Base-by-base conservation (phyloP, 1,140 invertebrate genomes). In the Drosophila bifasciata region DNA sequence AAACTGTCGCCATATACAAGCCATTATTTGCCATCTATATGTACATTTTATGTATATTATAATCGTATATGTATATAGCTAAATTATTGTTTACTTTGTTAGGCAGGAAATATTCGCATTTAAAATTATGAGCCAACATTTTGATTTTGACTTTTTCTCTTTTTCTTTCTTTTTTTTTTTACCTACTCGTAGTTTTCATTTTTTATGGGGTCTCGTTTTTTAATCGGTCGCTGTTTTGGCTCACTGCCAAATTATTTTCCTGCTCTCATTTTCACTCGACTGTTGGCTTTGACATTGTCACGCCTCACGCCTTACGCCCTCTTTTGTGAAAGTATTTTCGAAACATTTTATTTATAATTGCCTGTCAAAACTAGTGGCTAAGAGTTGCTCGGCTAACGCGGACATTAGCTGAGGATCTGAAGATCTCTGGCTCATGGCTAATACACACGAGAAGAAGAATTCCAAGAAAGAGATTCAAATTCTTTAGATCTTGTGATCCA, bases 211-310 rank as follows among this genome's bases (percentile, higher is more conserved):
- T 36, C 46, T 21, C 41, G 53, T 66, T 68, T 88, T 66, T 68
- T 88, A 83, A 88, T 88, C 83, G 75, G 53, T 32, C 23, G 71
- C 80, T 74, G 46, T 76, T 66, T 79, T 86, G 81, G 81, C 69
- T 39, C 6, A 16, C 0, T 41, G 69, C 81, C 81, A 86, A 81
- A 79, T 88, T 78, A 78, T 83, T 83, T 72, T 11, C 32, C 32
- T 75, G 83, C 83, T 86, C 83, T 83, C 83, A 73, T 76, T 86
- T 88, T 86, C 74, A 58, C 50, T 58, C 49, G 55, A 21, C 56
- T 75, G 32, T 36, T 36, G 81, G 81, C 81, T 81, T 64, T 86
- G 81, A 86, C 81, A 86, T 86, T 86, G 81, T 78, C 81, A 81
- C 81, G 74, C 64, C 46, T 32, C 8, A 78, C 81, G 68, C 64